phyloP scores from a whole-genome alignment of 1,140 invertebrate species.

The Leptopilina boulardi region DNA sequence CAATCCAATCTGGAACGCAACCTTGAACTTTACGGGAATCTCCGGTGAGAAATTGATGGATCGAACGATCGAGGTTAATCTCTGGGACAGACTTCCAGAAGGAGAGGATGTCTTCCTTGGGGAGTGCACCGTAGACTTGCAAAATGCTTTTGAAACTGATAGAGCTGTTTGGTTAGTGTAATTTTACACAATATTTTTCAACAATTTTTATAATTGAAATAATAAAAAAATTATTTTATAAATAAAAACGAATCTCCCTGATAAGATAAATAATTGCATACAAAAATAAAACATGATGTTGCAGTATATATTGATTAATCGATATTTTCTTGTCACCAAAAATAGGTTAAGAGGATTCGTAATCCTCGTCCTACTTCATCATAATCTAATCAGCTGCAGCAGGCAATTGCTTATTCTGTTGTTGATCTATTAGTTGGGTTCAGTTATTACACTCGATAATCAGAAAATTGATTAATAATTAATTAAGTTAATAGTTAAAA shows the following conservation, averaged over 20 bases:
- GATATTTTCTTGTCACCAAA: constrained; percentile 32
- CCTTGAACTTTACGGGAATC: constrained; percentile 87
- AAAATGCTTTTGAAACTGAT: constrained; percentile 90
- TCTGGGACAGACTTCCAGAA: constrained; percentile 90
- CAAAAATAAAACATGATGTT: background rate
- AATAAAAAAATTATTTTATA: background rate
- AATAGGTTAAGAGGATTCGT: constrained; percentile 22
- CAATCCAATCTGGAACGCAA: constrained; percentile 93
- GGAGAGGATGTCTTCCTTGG: constrained; percentile 89
- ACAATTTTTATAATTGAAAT: background rate
- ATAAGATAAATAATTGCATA: background rate
- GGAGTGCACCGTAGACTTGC: constrained; percentile 87
- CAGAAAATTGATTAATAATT: background rate
- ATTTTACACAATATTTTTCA: constrained; percentile 25
- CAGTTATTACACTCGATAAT: background rate
- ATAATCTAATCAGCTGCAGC: constrained; percentile 1
- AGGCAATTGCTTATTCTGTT: constrained; percentile 2
- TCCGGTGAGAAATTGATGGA: constrained; percentile 87
- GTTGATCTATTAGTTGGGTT: background rate
- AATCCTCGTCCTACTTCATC: constrained; percentile 6
- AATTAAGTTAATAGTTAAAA: background rate
- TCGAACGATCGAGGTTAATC: constrained; percentile 87
- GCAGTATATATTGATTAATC: background rate
- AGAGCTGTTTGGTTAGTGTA: constrained; percentile 84
- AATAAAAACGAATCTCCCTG: too few species aligned